A percentile compares a stretch with the other conserved stretches of the same genome.
Conservation (phyloP, 2,113 vertebrate species). For the Phodopus roborovskii region DNA sequence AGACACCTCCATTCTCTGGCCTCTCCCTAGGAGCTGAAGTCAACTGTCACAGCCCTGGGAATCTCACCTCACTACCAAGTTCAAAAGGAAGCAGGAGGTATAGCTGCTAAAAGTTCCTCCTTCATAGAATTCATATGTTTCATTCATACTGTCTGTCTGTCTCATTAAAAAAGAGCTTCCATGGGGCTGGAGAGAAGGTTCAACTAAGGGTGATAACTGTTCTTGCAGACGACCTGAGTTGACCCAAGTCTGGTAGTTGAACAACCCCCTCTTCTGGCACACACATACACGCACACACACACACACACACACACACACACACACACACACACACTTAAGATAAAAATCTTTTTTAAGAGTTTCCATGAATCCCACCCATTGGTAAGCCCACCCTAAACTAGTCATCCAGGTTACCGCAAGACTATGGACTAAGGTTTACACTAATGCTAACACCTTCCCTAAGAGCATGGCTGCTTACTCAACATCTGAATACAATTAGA, state of each 20-base stretch:
- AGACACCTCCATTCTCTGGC: background rate
- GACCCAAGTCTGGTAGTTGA: background rate
- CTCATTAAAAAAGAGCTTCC: background rate
- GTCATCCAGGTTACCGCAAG: background rate
- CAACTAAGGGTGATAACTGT: background rate
- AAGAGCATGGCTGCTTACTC: background rate
- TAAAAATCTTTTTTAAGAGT: background rate
- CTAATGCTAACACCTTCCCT: background rate
- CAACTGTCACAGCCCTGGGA: background rate
- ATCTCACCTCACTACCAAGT: background rate
- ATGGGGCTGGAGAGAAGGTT: background rate
- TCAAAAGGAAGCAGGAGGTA: conserved; percentile 3
- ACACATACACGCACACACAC: background rate
- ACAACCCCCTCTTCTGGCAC: background rate
- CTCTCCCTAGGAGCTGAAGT: background rate
- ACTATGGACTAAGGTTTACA: background rate
- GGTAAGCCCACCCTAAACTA: background rate
- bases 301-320: background rate
- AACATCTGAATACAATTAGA: background rate
- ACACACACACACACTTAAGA: background rate
- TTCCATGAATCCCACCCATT: background rate
- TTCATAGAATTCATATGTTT: conserved; percentile 2
- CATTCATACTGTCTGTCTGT: background rate
- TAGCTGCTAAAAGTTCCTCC: background rate
- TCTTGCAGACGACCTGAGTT: background rate